phyloP scores from a whole-genome alignment of 2,888 invertebrate species.

The Branchipolynoe longqiensis region DNA sequence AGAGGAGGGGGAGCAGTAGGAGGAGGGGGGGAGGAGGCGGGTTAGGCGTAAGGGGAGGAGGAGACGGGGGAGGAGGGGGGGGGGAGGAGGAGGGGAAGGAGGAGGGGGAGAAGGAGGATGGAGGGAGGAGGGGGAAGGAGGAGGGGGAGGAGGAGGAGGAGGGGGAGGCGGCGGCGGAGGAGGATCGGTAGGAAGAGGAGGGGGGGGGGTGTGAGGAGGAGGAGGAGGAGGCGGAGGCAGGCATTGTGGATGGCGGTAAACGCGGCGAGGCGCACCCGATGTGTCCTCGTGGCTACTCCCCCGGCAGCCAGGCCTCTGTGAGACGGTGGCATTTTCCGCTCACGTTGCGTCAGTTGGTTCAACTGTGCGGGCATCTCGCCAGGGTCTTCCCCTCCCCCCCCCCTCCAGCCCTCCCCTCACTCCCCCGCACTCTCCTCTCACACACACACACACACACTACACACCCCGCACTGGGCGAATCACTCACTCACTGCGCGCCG shows the following conservation, averaged over 20 bases:
- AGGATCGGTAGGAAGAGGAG: background rate
- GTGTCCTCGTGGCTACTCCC: conserved; percentile 32
- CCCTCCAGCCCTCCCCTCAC: background rate
- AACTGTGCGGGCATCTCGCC: conserved; percentile 24
- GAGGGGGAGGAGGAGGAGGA: background rate
- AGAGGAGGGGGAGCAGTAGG: background rate
- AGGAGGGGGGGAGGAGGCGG: background rate
- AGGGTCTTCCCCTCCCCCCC: conserved; percentile 6
- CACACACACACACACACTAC: too few species aligned
- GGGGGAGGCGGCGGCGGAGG: background rate
- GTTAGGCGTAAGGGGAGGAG: background rate
- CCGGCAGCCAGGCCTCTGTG: background rate
- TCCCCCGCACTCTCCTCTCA: too few species aligned
- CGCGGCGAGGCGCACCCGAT: conserved; percentile 10
- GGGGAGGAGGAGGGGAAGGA: background rate
- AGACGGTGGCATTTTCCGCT: conserved; percentile 26
- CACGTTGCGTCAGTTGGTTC: conserved; percentile 52
- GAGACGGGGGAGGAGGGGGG: background rate
- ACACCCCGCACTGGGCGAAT: background rate
- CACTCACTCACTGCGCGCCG: conserved; percentile 18
- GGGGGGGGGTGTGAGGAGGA: background rate
- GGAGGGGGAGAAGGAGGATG: background rate
- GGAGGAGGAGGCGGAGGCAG: conserved; percentile 5
- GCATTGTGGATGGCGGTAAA: conserved; percentile 8
- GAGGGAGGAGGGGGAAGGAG: background rate